Percentiles rank a stretch among this genome's conserved stretches.
These are phyloP conservation scores for Thalpophila matura DNA, from an alignment of 2,888 invertebrate species.

Conservation along the genomic window DNA sequence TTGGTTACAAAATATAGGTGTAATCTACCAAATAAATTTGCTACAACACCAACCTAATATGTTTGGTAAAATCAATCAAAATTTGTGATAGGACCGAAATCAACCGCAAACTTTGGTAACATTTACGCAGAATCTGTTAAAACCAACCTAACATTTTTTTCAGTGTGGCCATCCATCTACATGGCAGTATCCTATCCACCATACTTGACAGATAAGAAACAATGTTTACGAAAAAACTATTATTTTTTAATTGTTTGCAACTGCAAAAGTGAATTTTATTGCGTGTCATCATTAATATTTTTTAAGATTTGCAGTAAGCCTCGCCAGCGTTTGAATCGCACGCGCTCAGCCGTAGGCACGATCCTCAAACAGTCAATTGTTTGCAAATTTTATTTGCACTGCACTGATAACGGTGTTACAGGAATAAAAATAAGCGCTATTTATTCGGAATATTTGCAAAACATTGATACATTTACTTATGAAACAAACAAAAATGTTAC, in stretches of 20 bases:
- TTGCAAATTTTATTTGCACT: slow-evolving; percentile 72
- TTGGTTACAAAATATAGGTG: no score
- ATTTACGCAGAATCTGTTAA: no score
- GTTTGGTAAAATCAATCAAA: no score
- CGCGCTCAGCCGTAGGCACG: slow-evolving; percentile 79
- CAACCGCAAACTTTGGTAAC: no score
- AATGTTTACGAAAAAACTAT: background rate
- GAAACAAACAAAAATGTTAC: slow-evolving; percentile 33
- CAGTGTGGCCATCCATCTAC: no score
- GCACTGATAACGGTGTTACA: slow-evolving; percentile 58
- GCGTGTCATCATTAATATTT: slow-evolving; percentile 59
- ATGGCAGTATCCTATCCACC: no score
- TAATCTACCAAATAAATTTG: no score
- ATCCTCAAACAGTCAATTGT: slow-evolving; percentile 79
- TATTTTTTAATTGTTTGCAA: slow-evolving; percentile 16
- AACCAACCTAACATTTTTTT: no score
- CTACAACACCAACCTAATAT: no score
- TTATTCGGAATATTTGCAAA: slow-evolving; percentile 25
- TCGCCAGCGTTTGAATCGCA: slow-evolving; percentile 71
- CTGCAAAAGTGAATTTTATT: slow-evolving; percentile 15
- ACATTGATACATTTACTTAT: slow-evolving; percentile 24
- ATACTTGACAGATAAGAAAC: background rate
- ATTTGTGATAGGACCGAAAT: no score
- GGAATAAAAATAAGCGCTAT: slow-evolving; percentile 60
- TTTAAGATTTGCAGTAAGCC: slow-evolving; percentile 76